Evolutionary conservation across 1,140 invertebrate genomes (phyloP).

Genomic region (Anastatus disparis): DNA sequence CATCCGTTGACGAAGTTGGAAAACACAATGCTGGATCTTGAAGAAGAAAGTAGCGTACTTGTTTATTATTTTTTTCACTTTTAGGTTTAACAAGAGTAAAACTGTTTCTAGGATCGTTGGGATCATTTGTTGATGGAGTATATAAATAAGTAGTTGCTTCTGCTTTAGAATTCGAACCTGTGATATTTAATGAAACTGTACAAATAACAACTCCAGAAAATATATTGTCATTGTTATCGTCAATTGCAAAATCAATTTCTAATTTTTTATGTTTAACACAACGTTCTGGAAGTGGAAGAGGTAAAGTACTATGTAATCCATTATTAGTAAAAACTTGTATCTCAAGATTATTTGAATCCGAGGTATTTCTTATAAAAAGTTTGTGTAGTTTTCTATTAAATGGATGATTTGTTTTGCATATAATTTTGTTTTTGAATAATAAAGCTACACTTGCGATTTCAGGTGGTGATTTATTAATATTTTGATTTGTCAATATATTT

Average conservation of each 20-base stretch:
- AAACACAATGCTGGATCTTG: slow-evolving; percentile 50
- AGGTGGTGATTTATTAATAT: slow-evolving; percentile 35
- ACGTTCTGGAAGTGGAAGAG: slow-evolving; percentile 57
- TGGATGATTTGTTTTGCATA: slow-evolving; percentile 54
- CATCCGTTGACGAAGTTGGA: neutral
- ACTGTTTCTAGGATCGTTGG: slow-evolving; percentile 59
- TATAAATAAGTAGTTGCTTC: slow-evolving; percentile 43
- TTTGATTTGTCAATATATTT: slow-evolving; percentile 41
- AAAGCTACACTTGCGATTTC: slow-evolving; percentile 50
- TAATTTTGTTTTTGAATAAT: slow-evolving; percentile 53
- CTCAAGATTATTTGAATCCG: slow-evolving; percentile 52
- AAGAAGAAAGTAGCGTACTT: slow-evolving; percentile 54
- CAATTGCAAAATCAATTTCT: slow-evolving; percentile 61
- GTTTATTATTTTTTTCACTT: slow-evolving; percentile 32
- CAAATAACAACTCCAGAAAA: slow-evolving; percentile 55
- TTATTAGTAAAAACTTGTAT: slow-evolving; percentile 50
- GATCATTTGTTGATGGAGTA: slow-evolving; percentile 53
- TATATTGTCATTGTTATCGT: slow-evolving; percentile 41
- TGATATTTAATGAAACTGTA: slow-evolving; percentile 51
- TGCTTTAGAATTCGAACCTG: slow-evolving; percentile 30
- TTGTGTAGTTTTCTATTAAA: slow-evolving; percentile 62
- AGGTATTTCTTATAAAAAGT: slow-evolving; percentile 51
- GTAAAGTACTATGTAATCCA: slow-evolving; percentile 49
- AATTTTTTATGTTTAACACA: slow-evolving; percentile 52
- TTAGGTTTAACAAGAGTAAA: slow-evolving; percentile 43